Conservation (phyloP, 2,113 vertebrate species). For the Australoheros scitulus region DNA sequence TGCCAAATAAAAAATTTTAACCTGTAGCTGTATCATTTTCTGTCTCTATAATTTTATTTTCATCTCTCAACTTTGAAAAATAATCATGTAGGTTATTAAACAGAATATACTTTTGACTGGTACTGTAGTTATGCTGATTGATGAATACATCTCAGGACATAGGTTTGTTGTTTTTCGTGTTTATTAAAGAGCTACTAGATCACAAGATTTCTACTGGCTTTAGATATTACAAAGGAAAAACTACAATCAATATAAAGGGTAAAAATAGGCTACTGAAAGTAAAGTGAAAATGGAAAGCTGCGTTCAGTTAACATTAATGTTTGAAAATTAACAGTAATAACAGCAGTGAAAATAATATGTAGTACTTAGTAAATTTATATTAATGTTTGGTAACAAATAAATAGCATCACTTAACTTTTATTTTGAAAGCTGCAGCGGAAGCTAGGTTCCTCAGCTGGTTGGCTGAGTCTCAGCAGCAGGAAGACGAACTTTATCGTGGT, state of each 20-base stretch:
- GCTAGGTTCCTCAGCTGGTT: neutral
- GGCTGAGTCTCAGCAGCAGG: neutral
- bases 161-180: neutral
- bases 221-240: neutral
- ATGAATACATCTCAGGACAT: neutral
- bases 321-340: neutral
- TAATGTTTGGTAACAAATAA: no score
- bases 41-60: neutral
- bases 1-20: conserved; percentile 42
- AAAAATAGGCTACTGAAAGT: neutral
- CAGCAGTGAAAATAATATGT: neutral
- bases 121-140: neutral
- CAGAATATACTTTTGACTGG: neutral
- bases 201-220: neutral
- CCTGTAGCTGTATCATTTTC: neutral
- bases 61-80: neutral
- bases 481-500: neutral
- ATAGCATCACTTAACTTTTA: neutral
- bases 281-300: neutral
- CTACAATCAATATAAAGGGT: neutral
- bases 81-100: neutral
- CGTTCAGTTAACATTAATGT: neutral
- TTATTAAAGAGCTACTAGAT: neutral
- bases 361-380: no score
- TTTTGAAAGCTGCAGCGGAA: neutral